A percentile compares a stretch with the other conserved stretches of the same genome.
Conservation (phyloP, 2,888 invertebrate genomes). For the Limnephilus auricula region DNA sequence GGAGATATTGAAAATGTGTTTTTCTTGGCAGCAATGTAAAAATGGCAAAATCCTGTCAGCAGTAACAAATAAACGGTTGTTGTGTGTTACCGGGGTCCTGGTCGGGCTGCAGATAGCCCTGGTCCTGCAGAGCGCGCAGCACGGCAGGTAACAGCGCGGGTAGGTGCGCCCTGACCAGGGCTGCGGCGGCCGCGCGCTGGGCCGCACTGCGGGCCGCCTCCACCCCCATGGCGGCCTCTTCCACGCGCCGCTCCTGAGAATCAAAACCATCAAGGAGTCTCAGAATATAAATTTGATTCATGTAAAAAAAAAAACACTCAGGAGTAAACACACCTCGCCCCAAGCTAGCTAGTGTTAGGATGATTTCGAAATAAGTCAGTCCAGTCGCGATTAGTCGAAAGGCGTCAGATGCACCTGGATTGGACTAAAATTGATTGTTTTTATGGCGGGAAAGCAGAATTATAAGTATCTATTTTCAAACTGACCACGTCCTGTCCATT, state of each 20-base stretch:
- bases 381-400: too few species aligned
- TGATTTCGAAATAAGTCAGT: too few species aligned
- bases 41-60: neutral
- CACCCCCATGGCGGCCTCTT: constrained; percentile 82
- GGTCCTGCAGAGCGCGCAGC: constrained; percentile 87
- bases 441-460: too few species aligned
- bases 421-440: too few species aligned
- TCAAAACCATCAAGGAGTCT: constrained; percentile 4
- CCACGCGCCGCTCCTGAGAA: constrained; percentile 79
- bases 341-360: too few species aligned
- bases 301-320: too few species aligned
- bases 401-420: too few species aligned
- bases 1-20: neutral
- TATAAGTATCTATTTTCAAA: too few species aligned
- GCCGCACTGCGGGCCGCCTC: constrained; percentile 85
- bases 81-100: constrained; percentile 36
- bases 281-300: constrained; percentile 31
- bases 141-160: constrained; percentile 91
- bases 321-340: too few species aligned
- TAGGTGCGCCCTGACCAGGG: constrained; percentile 91
- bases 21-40: neutral
- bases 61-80: neutral
- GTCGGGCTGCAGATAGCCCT: constrained; percentile 76
- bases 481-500: too few species aligned
- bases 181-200: constrained; percentile 88